These are phyloP conservation scores for Sepiola atlantica DNA, from an alignment of 2,888 invertebrate species.

Conservation along the genomic window DNA sequence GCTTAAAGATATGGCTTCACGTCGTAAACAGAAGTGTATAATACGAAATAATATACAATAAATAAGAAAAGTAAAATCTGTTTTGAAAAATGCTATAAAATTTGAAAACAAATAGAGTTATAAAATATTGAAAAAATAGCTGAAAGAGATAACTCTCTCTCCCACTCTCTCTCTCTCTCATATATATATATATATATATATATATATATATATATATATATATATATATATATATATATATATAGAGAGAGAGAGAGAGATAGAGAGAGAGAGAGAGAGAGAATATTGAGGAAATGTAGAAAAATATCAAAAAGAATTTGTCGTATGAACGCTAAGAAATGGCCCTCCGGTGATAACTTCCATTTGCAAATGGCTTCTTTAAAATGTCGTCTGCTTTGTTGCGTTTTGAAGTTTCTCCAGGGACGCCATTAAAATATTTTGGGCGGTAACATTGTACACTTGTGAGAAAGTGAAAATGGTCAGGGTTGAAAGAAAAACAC, in stretches of 20 bases:
- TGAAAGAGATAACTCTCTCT: no score
- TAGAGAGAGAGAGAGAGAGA: neutral
- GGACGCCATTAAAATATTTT: constrained; percentile 1
- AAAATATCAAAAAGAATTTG: neutral
- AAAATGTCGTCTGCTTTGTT: constrained; percentile 32
- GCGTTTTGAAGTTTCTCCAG: neutral
- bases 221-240: no score
- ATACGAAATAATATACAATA: no score
- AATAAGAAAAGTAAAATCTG: no score
- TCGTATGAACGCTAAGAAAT: neutral
- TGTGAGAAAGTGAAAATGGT: neutral
- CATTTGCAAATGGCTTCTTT: neutral
- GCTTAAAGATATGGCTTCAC: no score
- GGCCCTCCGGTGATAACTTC: neutral
- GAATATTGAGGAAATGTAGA: neutral
- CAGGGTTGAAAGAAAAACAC: neutral
- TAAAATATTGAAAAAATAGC: no score
- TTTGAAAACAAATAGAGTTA: no score
- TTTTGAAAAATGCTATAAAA: no score
- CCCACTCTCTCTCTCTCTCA: no score
- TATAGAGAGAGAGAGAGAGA: neutral
- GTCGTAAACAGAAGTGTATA: no score
- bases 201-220: no score
- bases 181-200: no score
- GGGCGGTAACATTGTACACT: neutral